phyloP scores from a whole-genome alignment of 2,888 invertebrate species.

The Miltochrista miniata region DNA sequence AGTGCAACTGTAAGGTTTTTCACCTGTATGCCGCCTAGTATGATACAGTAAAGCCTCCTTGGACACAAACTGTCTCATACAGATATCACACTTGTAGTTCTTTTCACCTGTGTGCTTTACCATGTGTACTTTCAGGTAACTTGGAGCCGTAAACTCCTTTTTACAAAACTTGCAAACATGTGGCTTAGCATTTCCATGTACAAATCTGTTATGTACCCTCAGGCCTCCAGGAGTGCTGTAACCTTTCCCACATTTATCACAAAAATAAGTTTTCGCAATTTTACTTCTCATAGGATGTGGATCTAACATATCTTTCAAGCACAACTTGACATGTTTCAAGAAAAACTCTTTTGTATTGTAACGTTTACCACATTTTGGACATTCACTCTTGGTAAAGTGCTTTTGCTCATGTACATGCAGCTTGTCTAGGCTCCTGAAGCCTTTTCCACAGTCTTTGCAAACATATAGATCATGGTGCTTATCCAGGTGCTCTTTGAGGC shows the following conservation, averaged over 20 bases:
- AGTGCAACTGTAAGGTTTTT: slow-evolving; percentile 70
- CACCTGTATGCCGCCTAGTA: slow-evolving; percentile 71
- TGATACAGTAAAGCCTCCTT: slow-evolving; percentile 75
- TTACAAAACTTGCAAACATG: slow-evolving; percentile 66
- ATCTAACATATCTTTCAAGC: slow-evolving; percentile 59
- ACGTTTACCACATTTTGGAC: slow-evolving; percentile 70
- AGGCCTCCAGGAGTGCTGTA: slow-evolving; percentile 71
- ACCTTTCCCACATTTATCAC: slow-evolving; percentile 65
- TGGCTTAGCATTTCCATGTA: slow-evolving; percentile 67
- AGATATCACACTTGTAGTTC: slow-evolving; percentile 68
- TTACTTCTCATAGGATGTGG: slow-evolving; percentile 66
- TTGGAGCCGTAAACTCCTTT: slow-evolving; percentile 74
- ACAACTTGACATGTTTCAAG: slow-evolving; percentile 64
- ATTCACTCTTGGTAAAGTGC: slow-evolving; percentile 58
- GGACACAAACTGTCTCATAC: slow-evolving; percentile 65
- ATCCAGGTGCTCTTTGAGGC: slow-evolving; percentile 53
- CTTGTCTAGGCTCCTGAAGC: slow-evolving; percentile 56
- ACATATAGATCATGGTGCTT: slow-evolving; percentile 49
- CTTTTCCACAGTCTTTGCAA: slow-evolving; percentile 69
- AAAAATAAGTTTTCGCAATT: slow-evolving; percentile 53
- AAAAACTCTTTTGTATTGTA: slow-evolving; percentile 68
- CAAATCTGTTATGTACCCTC: slow-evolving; percentile 67
- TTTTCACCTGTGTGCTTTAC: slow-evolving; percentile 72
- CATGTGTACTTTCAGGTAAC: slow-evolving; percentile 69
- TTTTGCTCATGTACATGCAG: slow-evolving; percentile 62